Evolutionary conservation across 2,888 invertebrate species (phyloP), one percentile per base, ranked within the genome.

Genomic region (Timandra comae): DNA sequence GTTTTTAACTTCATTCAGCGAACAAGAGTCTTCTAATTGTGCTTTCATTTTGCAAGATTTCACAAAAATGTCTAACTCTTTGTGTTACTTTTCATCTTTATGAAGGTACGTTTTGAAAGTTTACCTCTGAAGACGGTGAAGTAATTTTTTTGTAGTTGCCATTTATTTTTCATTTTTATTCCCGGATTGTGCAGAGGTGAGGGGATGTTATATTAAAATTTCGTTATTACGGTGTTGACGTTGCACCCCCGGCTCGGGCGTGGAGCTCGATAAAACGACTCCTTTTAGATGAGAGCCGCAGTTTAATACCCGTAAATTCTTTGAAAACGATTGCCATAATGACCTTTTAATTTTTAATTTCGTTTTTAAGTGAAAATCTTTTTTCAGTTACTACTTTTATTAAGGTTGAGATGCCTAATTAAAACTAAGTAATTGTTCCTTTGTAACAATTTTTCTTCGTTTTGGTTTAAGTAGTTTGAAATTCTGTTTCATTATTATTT

Each of bases 331-430:
- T 70, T 61, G 56, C 64, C 49, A 53, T 68, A 69, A 71, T 76
- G 67, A 65, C 64, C 63, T 75, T 78, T 82, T 76, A 77, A 77
- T 80, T 78, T 80, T 78, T 79, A 77, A 80, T 79, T 76, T 77
- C 64, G 66, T 64, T 64, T 69, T 67, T 70, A 66, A 65, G 57
- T 58, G 50, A 54, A 55, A 50, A 56, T 59, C 49, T 59, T 58
- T 50, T 37, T 23, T 35, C 6, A 10, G 24, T 24, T 10, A 11
- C 11, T 9, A 10, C 9, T 5, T 24, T 11, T 24, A 10, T 24
- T 2, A 24, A 10, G 9, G 8, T 22, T 22, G 8, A 7, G 19
- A 12, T 29, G 11, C 20, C 11, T 4, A 6, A 22, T 12, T 19
- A 13, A 8, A 21, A 8, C 22, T n/a, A n/a, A n/a, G n/a, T n/a